These are phyloP conservation scores for Ursus arctos DNA, from an alignment of 2,113 vertebrate genomes.

Conservation along the genomic window DNA sequence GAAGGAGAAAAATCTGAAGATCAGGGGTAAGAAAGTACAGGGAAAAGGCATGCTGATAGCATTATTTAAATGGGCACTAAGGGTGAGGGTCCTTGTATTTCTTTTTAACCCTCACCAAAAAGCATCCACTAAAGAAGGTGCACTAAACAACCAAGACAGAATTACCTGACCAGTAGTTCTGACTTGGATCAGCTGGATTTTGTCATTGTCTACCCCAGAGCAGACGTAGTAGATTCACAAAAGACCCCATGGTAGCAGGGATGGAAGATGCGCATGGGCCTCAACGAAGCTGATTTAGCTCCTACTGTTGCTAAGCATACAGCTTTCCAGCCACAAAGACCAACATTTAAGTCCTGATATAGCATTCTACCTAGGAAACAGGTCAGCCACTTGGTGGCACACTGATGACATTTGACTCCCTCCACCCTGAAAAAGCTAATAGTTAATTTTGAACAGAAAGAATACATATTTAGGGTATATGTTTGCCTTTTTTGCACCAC, in stretches of 20 bases:
- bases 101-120: background rate
- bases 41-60: background rate
- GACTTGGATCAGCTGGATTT: background rate
- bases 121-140: background rate
- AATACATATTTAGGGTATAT: background rate
- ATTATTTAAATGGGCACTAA: background rate
- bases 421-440: background rate
- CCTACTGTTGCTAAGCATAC: background rate
- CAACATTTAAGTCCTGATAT: no score
- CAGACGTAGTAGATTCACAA: background rate
- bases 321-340: background rate
- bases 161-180: background rate
- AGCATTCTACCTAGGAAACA: background rate
- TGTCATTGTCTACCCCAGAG: background rate
- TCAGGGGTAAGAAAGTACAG: background rate
- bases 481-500: background rate
- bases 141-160: background rate
- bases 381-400: background rate
- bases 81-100: background rate
- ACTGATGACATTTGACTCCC: background rate
- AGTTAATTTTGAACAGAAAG: background rate
- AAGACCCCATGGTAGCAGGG: background rate
- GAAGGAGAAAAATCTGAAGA: background rate
- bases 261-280: background rate
- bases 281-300: background rate